Evolutionary conservation across 2,888 invertebrate genomes (phyloP), one percentile per base, ranked within the genome.

Genomic region (Nasonovia ribisnigri): DNA sequence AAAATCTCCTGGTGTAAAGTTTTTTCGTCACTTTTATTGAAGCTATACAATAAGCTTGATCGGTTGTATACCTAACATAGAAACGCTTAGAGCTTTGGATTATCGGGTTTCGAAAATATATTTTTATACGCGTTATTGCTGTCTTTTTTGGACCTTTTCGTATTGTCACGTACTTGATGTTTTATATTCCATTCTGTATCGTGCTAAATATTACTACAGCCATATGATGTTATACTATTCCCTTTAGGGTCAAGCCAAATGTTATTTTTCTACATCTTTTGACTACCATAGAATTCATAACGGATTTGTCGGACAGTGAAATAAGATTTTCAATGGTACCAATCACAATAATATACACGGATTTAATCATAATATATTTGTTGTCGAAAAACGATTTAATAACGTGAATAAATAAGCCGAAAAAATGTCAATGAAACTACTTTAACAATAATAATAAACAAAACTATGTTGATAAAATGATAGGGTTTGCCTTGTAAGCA

Each of bases 91-190:
- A 77, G 60, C 86, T 24, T 93, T 87, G 67, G 90, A 51, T 93
- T 90, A 93, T 93, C 86, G 90, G 48, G n/a, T 57, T 84, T 46
- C 42, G 26, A 84, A 93, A 86, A 90, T 67, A 86, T 93, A 60
- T 48, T 54, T 89, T 77, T 89, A 77, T 92, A 13, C 60, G 46
- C 87, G 90, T 86, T 93, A 90, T 93, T 93, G 86, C 46, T 60
- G 46, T 48, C 77, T 57, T 90, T 93, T 93, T 93, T 51, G 57
- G 86, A 93, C 90, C 93, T 90, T 93, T 93, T 90, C 86, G 48
- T 86, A 51, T 93, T 67, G 93, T 90, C 90, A 93, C 89, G 93
- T 90, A 93, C 84, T 90, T 42, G 93, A 84, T 93, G 93, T 93
- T 90, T 93, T 93, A 90, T 93, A 93, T 93, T 90, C 90, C 46